Evolutionary conservation across 1,140 invertebrate genomes (phyloP).

Genomic region (Brachionus rotundiformis): DNA sequence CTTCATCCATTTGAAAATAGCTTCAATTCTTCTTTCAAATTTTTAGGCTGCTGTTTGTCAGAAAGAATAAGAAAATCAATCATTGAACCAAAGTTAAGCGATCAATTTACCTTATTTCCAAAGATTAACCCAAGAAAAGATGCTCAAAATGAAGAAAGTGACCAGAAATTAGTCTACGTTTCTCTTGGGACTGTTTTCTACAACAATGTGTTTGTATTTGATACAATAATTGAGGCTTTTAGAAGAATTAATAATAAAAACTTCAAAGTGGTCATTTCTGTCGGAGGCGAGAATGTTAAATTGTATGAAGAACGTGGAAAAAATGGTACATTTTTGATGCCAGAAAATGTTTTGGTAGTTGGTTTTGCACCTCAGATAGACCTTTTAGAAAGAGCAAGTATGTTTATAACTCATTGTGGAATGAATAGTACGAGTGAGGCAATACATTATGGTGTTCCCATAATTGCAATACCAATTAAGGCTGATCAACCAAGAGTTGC

Average conservation of each 20-base stretch:
- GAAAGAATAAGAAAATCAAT: neutral
- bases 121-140: neutral
- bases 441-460: slow-evolving; percentile 42
- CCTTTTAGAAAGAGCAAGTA: neutral
- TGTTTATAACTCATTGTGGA: slow-evolving; percentile 51
- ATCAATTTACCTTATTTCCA: neutral
- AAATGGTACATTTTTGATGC: neutral
- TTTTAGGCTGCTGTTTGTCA: slow-evolving; percentile 7
- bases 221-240: slow-evolving; percentile 15
- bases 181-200: slow-evolving; percentile 41
- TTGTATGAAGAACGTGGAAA: neutral
- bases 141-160: neutral
- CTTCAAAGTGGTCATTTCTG: neutral
- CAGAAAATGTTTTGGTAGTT: slow-evolving; percentile 3
- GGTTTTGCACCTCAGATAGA: slow-evolving; percentile 9
- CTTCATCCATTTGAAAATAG: neutral
- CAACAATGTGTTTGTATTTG: slow-evolving; percentile 11
- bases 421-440: slow-evolving; percentile 45
- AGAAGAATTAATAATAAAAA: neutral
- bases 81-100: neutral
- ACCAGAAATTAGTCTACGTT: neutral
- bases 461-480: slow-evolving; percentile 20
- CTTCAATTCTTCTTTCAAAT: slow-evolving; percentile 27
- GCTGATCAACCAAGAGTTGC: slow-evolving; percentile 35
- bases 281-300: neutral